phyloP scores from a whole-genome alignment of 2,888 invertebrate genomes.

The Chrysolina oricalcia region DNA sequence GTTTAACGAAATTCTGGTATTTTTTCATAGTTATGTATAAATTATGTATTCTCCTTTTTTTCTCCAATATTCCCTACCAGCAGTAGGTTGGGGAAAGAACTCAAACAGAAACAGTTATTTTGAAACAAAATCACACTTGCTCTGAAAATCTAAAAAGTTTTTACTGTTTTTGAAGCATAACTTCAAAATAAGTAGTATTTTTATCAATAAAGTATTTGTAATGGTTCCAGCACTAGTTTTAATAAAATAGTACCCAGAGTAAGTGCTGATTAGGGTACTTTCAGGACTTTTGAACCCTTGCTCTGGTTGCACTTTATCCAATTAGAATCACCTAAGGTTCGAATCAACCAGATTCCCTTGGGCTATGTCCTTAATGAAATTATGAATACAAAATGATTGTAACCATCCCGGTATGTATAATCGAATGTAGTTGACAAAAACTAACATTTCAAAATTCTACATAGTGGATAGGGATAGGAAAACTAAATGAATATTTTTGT shows the following conservation, averaged over 20 bases:
- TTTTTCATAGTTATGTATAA: no score
- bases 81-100: no score
- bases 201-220: background rate
- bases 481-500: background rate
- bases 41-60: no score
- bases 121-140: no score
- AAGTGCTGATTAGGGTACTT: background rate
- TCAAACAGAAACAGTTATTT: no score
- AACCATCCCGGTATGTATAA: background rate
- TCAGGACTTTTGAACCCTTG: no score
- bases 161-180: background rate
- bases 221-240: background rate
- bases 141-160: no score
- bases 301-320: no score
- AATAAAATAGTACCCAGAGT: background rate
- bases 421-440: background rate
- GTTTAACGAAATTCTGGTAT: no score
- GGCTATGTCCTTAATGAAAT: background rate
- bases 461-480: background rate
- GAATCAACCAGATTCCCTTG: background rate
- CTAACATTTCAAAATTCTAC: background rate
- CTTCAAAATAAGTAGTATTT: background rate
- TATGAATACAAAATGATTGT: background rate
- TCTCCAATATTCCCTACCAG: no score
- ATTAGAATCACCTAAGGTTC: background rate